A percentile compares a stretch with the other conserved stretches of the same genome.
Evolutionary conservation across 2,888 invertebrate genomes (phyloP).

Genomic region (Halictus ligatus): DNA sequence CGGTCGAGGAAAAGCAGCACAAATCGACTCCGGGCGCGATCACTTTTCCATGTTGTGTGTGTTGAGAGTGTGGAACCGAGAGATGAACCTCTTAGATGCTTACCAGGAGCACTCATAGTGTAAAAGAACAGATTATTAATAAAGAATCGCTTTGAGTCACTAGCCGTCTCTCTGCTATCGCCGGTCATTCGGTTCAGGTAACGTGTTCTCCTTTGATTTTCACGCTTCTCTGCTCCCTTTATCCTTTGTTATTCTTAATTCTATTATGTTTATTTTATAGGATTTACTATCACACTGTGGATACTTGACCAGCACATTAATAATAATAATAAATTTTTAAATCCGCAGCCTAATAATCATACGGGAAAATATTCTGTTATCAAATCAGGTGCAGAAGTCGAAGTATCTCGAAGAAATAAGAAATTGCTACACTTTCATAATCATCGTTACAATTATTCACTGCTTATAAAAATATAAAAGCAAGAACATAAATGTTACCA

Average conservation of each 20-base stretch:
- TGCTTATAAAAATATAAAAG: no score
- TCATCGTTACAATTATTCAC: no score
- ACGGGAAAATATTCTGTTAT: no score
- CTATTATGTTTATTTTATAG: background rate
- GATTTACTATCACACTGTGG: background rate
- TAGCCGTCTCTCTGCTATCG: background rate
- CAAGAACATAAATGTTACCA: no score
- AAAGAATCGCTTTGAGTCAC: conserved; percentile 65
- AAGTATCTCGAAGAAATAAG: no score
- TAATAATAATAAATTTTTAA: no score
- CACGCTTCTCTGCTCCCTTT: background rate
- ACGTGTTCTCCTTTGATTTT: background rate
- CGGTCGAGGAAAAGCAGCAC: conserved; percentile 33
- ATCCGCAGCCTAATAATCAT: no score
- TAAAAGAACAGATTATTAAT: conserved; percentile 67
- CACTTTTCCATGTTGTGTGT: conserved; percentile 55
- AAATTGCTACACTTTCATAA: no score
- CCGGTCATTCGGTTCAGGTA: background rate
- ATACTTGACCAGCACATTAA: background rate
- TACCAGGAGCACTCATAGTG: conserved; percentile 70
- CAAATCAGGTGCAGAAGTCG: no score
- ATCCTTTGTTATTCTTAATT: background rate
- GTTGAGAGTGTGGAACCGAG: conserved; percentile 44
- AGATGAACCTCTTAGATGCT: conserved; percentile 68
- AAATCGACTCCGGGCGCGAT: conserved; percentile 47